These are phyloP conservation scores for Penelope pileata DNA, from an alignment of 2,113 vertebrate species.

Conservation along the genomic window DNA sequence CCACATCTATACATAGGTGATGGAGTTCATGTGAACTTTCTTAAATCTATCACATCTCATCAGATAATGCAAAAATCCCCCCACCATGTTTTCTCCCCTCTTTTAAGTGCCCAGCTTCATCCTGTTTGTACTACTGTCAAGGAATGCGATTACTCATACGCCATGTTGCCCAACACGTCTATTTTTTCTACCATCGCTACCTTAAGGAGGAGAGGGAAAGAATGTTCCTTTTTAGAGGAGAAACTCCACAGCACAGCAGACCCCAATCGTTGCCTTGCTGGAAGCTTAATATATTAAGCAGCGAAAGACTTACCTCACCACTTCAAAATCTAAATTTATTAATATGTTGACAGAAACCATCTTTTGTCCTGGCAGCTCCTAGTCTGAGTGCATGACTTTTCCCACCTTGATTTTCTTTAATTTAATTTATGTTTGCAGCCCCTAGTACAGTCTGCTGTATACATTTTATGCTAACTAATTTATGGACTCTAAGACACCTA, in stretches of 20 bases:
- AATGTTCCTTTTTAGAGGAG: neutral
- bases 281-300: neutral
- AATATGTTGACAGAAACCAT: neutral
- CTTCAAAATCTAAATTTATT: neutral
- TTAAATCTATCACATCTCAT: neutral
- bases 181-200: neutral
- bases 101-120: neutral
- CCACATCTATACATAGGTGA: neutral
- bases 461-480: neutral
- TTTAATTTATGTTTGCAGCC: neutral
- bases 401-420: neutral
- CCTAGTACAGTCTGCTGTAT: neutral
- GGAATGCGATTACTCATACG: neutral
- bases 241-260: neutral
- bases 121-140: neutral
- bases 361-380: neutral
- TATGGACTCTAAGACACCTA: neutral
- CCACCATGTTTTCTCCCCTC: neutral
- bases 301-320: neutral
- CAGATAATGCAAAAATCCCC: neutral
- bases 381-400: neutral
- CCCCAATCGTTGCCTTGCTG: neutral
- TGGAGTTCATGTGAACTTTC: rapidly evolving
- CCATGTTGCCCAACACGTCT: neutral
- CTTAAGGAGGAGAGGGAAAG: neutral